phyloP scores from a whole-genome alignment of 2,797 vertebrate species.

The Gastrophryne carolinensis region DNA sequence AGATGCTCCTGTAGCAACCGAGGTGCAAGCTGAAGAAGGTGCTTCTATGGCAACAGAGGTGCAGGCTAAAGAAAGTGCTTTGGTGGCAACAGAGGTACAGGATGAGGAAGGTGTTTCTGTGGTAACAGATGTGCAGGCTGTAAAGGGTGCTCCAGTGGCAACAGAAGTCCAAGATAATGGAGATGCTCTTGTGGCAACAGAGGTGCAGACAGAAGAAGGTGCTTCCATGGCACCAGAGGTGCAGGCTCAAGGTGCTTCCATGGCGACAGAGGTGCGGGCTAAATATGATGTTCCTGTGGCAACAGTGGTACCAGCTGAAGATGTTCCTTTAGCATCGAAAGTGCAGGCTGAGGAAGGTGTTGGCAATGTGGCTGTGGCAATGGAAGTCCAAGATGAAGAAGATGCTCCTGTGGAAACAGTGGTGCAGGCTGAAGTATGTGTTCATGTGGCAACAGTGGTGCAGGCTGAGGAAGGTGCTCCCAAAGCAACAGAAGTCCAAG shows the following conservation, averaged over 20 bases:
- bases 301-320: not conserved
- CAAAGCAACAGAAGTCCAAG: not conserved
- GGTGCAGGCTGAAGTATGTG: slow-evolving; percentile 56
- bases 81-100: slow-evolving; percentile 20
- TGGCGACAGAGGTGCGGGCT: not conserved
- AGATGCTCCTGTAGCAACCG: not conserved
- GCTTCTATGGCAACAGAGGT: not conserved
- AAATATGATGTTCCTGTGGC: slow-evolving; percentile 1
- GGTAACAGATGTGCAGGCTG: not conserved
- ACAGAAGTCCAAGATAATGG: no score
- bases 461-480: slow-evolving; percentile 25
- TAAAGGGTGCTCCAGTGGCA: not conserved
- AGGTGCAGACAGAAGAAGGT: slow-evolving; percentile 56
- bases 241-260: not conserved
- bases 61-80: slow-evolving; percentile 35
- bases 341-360: not conserved
- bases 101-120: not conserved
- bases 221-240: not conserved
- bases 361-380: not conserved
- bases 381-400: slow-evolving; percentile 31
- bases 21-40: not conserved
- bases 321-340: not conserved
- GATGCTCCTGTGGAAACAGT: not conserved
- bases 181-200: slow-evolving; percentile 31
- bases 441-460: slow-evolving; percentile 39